Base-by-base conservation (phyloP, 2,113 vertebrate genomes). In the Hoplias malabaricus region DNA sequence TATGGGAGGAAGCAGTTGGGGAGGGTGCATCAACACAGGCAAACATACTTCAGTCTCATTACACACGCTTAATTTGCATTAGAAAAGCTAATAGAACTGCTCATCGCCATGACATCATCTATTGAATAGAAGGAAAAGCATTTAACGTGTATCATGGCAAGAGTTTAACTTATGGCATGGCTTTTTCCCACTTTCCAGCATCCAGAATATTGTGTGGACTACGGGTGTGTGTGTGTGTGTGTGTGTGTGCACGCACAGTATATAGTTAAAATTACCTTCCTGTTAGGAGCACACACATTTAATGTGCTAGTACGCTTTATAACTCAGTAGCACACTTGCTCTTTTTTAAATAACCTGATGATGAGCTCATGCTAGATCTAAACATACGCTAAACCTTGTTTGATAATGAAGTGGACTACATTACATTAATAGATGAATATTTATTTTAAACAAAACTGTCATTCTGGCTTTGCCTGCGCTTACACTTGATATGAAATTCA, bases 1-100 rank as follows among this genome's bases (percentile, higher is more conserved):
- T 69, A 69, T 69, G 29, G 73, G 68, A 82, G 81, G 78, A 66
- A 61, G 21, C n/a, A 53, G n/a, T 23, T 53, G 48, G 4, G 48
- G 19, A 21, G 5, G 21, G 48, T 1, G 48, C n/a, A 9, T 65
- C n/a, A n/a, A n/a, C n/a, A 33, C 57, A 63, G 42, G 53, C 43
- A 42, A 27, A 29, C 40, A 53, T 75, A 54, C 61, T 53, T 62
- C 33, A 25, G 16, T 4, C 59, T n/a, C 9, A 25, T 34, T 53
- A 50, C n/a, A 36, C 33, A 74, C 23, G 9, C 40, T 25, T 19
- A 6, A 43, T 62, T n/a, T 43, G 5, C 36, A 25, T 74, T 50
- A 48, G 62, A 62, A 34, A 48, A 29, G 40, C 40, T 21, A 14
- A 23, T 48, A 27, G 14, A 38, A 21, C 31, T 33, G 27, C 31